Evolutionary conservation across 2,113 vertebrate species (phyloP), one percentile per base, ranked within the genome.

Genomic region (Phoxinus phoxinus): DNA sequence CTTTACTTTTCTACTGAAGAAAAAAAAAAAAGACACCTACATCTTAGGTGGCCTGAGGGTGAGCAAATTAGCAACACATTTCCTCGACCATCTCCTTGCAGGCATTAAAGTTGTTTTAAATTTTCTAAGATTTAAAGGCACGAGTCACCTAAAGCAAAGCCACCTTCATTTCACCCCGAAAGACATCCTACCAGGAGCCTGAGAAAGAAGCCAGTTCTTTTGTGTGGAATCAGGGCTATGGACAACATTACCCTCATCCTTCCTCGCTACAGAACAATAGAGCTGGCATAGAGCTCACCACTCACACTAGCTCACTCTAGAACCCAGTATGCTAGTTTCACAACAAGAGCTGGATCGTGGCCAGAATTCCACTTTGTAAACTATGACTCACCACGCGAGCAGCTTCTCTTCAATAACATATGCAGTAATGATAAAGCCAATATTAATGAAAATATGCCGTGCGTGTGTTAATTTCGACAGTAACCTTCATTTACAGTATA

Each of bases 251-350:
- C 75, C 85, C 86, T 85, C 72, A 77, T 86, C 83, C 59, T 76
- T 85, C 35, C 67, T 75, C 59, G 30, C 69, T 67, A 53, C 81
- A 72, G 13, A 80, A 88, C 85, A 87, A 71, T 85, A 63, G 79
- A 69, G 48, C 67, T 73, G 48, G 63, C 61, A 51, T 7, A 19
- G 63, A 67, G 63, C 63, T 44, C 73, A 74, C 41, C 59, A 25
- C 78, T 86, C 75, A 87, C 84, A 87, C 86, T 86, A 15, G 23
- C 78, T 86, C 75, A 86, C 84, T 86, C 86, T 86, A 15, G 41
- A 80, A 74, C 53, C 75, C 77, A 48, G 77, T 72, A 46, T n/a
- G 21, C 30, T 59, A 27, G 35, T 67, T 76, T 78, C 59, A 71
- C 61, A 85, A 25, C 63, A 17, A 25, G 75, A 3, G 25, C 63